phyloP scores from a whole-genome alignment of 2,888 invertebrate species.

The Cephus sareptanus region DNA sequence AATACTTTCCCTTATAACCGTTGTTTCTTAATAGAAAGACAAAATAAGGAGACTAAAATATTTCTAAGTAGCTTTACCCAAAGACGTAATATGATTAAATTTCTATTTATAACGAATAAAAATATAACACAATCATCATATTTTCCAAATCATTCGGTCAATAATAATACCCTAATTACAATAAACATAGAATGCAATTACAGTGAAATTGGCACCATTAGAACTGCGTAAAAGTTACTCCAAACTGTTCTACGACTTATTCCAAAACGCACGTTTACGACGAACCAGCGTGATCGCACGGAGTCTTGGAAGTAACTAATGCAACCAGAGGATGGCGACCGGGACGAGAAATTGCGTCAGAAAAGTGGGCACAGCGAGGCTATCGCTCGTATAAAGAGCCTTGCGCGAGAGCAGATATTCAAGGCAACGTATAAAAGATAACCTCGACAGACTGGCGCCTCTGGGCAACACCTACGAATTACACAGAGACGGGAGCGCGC shows the following conservation, averaged over 20 bases:
- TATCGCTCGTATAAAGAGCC: not conserved
- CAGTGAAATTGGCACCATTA: not conserved
- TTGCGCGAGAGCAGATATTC: not conserved
- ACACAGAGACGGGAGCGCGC: constrained; percentile 32
- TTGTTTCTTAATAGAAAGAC: not conserved
- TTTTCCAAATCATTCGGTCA: not conserved
- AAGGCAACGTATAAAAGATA: not conserved
- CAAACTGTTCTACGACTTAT: not conserved
- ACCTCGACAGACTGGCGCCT: not conserved
- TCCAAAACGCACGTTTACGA: not conserved
- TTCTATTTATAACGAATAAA: too few relatives aligned
- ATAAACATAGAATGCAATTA: too few relatives aligned
- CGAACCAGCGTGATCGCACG: not conserved
- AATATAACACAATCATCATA: too few relatives aligned
- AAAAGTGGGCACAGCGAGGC: not conserved
- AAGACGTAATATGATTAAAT: too few relatives aligned
- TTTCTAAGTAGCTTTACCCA: not conserved
- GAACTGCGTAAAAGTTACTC: not conserved
- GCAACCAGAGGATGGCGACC: not conserved
- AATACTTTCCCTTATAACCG: not conserved
- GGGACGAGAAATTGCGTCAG: not conserved
- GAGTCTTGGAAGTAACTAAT: not conserved
- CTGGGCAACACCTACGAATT: not conserved
- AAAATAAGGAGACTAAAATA: not conserved
- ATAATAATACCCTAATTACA: not conserved